A percentile compares a stretch with the other conserved stretches of the same genome.
Conservation (phyloP, 2,888 invertebrate species). For the Nemotelus pantherinus region DNA sequence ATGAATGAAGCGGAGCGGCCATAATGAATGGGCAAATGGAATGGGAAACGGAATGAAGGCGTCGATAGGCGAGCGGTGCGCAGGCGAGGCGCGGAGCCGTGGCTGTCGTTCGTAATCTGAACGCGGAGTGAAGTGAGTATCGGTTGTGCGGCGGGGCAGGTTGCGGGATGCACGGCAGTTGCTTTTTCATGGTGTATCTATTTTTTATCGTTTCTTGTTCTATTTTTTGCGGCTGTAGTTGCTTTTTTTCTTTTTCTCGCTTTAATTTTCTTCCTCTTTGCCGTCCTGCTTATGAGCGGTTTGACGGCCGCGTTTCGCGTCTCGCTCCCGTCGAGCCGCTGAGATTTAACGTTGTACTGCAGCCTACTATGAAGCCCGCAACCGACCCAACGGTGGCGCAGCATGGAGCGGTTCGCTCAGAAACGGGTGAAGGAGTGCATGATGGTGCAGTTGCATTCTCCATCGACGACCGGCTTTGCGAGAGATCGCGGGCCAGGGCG, state of each 20-base stretch:
- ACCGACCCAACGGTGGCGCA: not conserved
- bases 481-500: not conserved
- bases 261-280: constrained; percentile 39
- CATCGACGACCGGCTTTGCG: not conserved
- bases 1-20: constrained; percentile 52
- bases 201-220: constrained; percentile 32
- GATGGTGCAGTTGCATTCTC: not conserved
- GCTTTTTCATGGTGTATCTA: constrained; percentile 25
- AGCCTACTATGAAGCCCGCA: not conserved
- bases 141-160: not conserved
- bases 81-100: not conserved
- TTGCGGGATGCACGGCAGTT: constrained; percentile 4
- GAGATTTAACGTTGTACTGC: not conserved
- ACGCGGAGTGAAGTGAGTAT: constrained; percentile 1
- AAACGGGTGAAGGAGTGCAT: not conserved
- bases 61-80: constrained; percentile 1
- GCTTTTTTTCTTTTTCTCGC: constrained; percentile 15
- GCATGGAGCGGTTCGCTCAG: not conserved
- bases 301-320: not conserved
- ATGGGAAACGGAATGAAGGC: constrained; percentile 40
- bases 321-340: not conserved
- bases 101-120: constrained; percentile 14
- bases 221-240: constrained; percentile 14
- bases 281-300: constrained; percentile 9
- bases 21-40: constrained; percentile 52